Evolutionary conservation across 2,888 invertebrate genomes (phyloP).

Genomic region (Gandaritis pyraliata): DNA sequence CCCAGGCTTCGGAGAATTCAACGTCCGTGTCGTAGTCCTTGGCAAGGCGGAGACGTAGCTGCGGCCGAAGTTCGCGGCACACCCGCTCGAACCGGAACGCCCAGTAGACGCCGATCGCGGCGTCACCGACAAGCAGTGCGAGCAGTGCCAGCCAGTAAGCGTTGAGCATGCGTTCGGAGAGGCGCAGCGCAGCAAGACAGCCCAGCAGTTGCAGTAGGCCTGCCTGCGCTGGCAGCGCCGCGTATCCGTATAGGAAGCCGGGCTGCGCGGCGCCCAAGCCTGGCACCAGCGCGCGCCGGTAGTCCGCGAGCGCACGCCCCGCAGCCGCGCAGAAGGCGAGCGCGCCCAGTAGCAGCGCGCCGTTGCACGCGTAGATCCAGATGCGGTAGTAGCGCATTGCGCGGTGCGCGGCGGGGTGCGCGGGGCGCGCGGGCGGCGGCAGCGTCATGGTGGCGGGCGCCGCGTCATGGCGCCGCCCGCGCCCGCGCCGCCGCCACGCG

Average conservation of each 20-base stretch:
- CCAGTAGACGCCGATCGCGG: constrained; percentile 93
- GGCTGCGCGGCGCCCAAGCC: constrained; percentile 91
- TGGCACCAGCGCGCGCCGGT: constrained; percentile 88
- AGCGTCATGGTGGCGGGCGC: constrained; percentile 85
- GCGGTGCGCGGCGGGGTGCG: constrained; percentile 84
- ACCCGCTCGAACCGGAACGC: constrained; percentile 91
- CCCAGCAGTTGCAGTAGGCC: constrained; percentile 90
- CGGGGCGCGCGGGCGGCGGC: constrained; percentile 79
- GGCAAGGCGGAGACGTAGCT: constrained; percentile 84
- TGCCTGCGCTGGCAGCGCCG: constrained; percentile 90
- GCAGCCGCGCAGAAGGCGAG: constrained; percentile 92
- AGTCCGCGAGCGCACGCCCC: constrained; percentile 88
- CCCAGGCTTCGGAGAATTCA: constrained; percentile 91
- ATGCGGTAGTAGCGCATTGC: constrained; percentile 93
- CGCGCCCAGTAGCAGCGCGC: constrained; percentile 92
- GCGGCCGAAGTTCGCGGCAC: constrained; percentile 89
- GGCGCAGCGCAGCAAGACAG: constrained; percentile 91
- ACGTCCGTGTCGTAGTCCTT: constrained; percentile 89
- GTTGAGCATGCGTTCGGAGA: constrained; percentile 92
- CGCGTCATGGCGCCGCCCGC: constrained; percentile 83
- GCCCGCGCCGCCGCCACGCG: constrained; percentile 84
- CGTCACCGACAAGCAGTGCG: constrained; percentile 92
- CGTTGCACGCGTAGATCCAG: constrained; percentile 97
- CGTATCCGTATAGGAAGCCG: constrained; percentile 93
- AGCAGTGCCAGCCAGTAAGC: constrained; percentile 93